These are phyloP conservation scores for Sparidentex hasta DNA, from an alignment of 2,797 vertebrate species.

Conservation along the genomic window DNA sequence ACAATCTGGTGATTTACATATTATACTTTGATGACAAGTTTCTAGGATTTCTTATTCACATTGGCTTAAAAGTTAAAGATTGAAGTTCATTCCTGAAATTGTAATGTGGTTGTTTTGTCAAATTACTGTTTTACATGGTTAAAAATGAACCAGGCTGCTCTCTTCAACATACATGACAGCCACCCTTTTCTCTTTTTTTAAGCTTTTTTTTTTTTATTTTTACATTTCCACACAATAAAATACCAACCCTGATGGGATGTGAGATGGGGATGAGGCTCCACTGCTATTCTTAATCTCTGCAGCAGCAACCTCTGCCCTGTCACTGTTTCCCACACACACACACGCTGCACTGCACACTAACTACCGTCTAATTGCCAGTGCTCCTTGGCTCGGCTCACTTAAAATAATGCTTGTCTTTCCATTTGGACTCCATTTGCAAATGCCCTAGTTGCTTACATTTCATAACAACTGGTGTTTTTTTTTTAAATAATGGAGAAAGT, in stretches of 20 bases:
- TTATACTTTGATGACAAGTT: too few relatives aligned
- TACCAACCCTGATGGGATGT: background rate
- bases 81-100: background rate
- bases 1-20: too few relatives aligned
- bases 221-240: conserved; percentile 14
- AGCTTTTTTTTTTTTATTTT: background rate
- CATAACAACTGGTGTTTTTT: conserved; percentile 19
- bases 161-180: conserved; percentile 11
- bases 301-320: conserved; percentile 44
- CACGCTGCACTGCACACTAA: background rate
- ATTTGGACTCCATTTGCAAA: conserved; percentile 32
- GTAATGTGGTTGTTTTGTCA: background rate
- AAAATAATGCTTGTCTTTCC: conserved; percentile 28
- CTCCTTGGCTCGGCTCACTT: conserved; percentile 33
- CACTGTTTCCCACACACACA: conserved; percentile 27
- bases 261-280: conserved; percentile 45
- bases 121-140: background rate
- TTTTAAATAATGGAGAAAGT: conserved; percentile 8
- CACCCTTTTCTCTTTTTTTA: background rate
- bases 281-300: conserved; percentile 55
- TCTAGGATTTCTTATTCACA: background rate
- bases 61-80: too few relatives aligned
- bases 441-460: conserved; percentile 27
- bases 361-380: conserved; percentile 37
- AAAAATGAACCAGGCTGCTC: background rate